Evolutionary conservation across 1,140 invertebrate species (phyloP), one percentile per base, ranked within the genome.

Genomic region (Polypedilum vanderplanki): DNA sequence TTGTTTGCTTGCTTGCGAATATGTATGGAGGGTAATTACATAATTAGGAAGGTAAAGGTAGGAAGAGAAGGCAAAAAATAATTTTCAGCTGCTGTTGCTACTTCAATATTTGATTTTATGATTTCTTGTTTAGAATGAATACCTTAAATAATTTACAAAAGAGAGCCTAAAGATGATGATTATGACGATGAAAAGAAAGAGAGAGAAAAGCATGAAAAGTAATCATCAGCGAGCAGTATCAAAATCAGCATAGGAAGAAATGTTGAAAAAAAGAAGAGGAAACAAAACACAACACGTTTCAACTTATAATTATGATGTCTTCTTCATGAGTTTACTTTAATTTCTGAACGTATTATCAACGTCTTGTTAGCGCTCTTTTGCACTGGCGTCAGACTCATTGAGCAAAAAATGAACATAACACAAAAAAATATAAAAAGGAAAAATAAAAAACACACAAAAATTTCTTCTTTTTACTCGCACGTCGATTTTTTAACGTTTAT

Each of bases 221-320:
- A 57, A 57, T 57, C 46, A 57, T 57, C 46, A 57, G 24, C 24
- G 24, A 46, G n/a, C 46, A 57, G 46, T 57, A 57, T 57, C 46
- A 57, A n/a, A 57, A 57, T 57, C 46, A 57, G 41, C 41, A 46
- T 15, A 46, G 15, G 41, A 46, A 46, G 10, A 41, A 41, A 41
- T 10, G 15, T 4, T 57, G 12, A 57, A 4, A n/a, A 15, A 57
- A 12, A 57, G 46, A n/a, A 57, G 1, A 57, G 3, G 1, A 4
- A 57, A 57, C 46, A 70, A 70, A 18, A 70, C 17, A 70, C 65
- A 70, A 70, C 65, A 70, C 65, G 20, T 70, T 70, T 70, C 65
- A 70, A 3, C 65, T 18, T 70, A 70, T 70, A 70, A 70, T 70
- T 70, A 70, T 70, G 65, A 70, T 70, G 65, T 70, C 65, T 70